Conservation (phyloP, 2,797 vertebrate genomes). For the Eospalax fontanierii region DNA sequence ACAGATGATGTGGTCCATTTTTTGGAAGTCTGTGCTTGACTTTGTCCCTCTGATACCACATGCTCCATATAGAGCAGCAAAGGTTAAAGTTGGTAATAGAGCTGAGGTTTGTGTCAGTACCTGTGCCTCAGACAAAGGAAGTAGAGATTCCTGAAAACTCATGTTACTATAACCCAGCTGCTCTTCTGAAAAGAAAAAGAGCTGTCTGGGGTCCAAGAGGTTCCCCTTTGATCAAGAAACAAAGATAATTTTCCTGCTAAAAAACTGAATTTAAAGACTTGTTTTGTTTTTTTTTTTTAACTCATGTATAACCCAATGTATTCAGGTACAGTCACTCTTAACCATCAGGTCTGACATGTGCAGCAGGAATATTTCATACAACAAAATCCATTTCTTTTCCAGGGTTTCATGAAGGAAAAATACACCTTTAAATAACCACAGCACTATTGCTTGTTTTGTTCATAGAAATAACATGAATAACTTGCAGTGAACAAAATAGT, state of each 20-base stretch:
- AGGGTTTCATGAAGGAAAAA: not conserved
- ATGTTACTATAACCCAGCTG: not conserved
- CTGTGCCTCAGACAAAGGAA: not conserved
- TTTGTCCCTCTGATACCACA: not conserved
- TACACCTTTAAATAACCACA: conserved; percentile 55
- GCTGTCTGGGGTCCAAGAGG: not conserved
- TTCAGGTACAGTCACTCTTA: not conserved
- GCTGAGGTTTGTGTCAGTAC: not conserved
- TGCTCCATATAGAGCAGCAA: not conserved
- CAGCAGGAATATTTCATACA: conserved; percentile 32
- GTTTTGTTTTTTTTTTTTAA: too few relatives aligned
- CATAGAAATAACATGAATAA: conserved; percentile 64
- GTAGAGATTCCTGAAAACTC: not conserved
- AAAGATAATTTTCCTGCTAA: conserved; percentile 21
- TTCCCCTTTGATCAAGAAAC: not conserved
- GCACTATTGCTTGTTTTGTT: conserved; percentile 49
- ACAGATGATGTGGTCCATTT: not conserved
- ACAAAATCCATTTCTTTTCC: conserved; percentile 44
- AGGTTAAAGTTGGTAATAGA: not conserved
- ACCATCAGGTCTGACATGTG: not conserved
- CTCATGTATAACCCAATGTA: not conserved
- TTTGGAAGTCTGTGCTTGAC: not conserved
- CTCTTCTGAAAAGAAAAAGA: not conserved
- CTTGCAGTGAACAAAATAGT: conserved; percentile 47
- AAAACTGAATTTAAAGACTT: not conserved